Percentiles rank a stretch among this genome's conserved stretches.
Conservation (phyloP, 2,888 invertebrate genomes). For the Thymelicus acteon region DNA sequence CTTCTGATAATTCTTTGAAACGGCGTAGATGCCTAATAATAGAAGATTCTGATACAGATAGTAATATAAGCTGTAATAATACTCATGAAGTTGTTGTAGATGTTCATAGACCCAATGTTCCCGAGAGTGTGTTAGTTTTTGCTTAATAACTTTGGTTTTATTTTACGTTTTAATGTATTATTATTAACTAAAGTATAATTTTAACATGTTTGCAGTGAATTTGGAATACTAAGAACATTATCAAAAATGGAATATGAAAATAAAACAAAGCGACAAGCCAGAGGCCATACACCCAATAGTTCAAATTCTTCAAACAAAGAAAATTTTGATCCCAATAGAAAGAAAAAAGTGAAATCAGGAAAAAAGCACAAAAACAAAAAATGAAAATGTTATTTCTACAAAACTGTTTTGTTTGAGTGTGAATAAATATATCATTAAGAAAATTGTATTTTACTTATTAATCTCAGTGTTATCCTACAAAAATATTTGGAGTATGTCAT, state of each 20-base stretch:
- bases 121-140: slow-evolving; percentile 30
- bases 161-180: not conserved
- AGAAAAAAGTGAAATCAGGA: slow-evolving; percentile 49
- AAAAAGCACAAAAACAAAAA: slow-evolving; percentile 44
- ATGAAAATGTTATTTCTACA: too few relatives aligned
- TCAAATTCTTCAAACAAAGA: slow-evolving; percentile 78
- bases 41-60: slow-evolving; percentile 69
- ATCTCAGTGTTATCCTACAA: too few relatives aligned
- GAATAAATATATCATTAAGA: too few relatives aligned
- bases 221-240: slow-evolving; percentile 57
- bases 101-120: slow-evolving; percentile 61
- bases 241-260: slow-evolving; percentile 48
- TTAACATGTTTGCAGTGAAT: slow-evolving; percentile 56
- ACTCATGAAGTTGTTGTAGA: slow-evolving; percentile 61
- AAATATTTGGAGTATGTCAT: too few relatives aligned
- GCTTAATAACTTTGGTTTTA: slow-evolving; percentile 17
- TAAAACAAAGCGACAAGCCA: slow-evolving; percentile 51
- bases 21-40: slow-evolving; percentile 52
- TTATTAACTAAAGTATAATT: slow-evolving; percentile 9
- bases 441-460: too few relatives aligned
- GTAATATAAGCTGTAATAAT: slow-evolving; percentile 48
- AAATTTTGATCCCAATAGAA: slow-evolving; percentile 72
- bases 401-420: too few relatives aligned
- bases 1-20: slow-evolving; percentile 41
- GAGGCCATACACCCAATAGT: slow-evolving; percentile 66